Evolutionary conservation across 1,140 invertebrate species (phyloP), one percentile per base, ranked within the genome.

Genomic region (Drosophila mauritiana): DNA sequence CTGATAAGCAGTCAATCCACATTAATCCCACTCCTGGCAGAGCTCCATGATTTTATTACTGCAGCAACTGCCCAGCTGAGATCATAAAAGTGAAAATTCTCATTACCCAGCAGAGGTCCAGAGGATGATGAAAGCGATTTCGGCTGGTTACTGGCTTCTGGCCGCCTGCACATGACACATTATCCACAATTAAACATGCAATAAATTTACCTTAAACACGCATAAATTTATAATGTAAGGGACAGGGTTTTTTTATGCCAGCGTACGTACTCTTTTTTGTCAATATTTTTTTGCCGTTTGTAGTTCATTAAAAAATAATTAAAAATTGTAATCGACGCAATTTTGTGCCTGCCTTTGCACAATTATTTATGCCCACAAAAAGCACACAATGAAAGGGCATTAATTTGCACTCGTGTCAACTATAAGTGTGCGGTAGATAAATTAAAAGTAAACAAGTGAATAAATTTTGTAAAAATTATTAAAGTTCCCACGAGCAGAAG

Each of bases 291-390:
- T 79, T 63, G 48, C 37, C 57, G 62, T 57, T 72, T 76, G 75
- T 83, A 86, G 54, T 89, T 86, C 84, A 86, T 86, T 86, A 86
- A 86, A 86, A 86, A 88, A 86, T 86, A 86, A 86, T 86, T 86
- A 88, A 86, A 86, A 86, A 89, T 65, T 89, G 79, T 86, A 83
- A 86, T 79, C 83, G 84, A 76, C 75, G 67, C 68, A 88, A 73
- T 73, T 89, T 89, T 86, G 64, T 86, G 84, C 58, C 75, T 67
- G 83, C 67, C 75, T 88, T 80, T 89, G 84, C 84, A 78, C 79
- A 89, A 86, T 89, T 83, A 86, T 89, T 86, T 89, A 86, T 89
- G 84, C 65, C 46, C 64, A 52, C 65, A 86, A 82, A 82, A 83
- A 88, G 75, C 72, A 83, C 79, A 80, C 83, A 86, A 88, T 83